Evolutionary conservation across 2,888 invertebrate genomes (phyloP).

Genomic region (Eupithecia vulgata): DNA sequence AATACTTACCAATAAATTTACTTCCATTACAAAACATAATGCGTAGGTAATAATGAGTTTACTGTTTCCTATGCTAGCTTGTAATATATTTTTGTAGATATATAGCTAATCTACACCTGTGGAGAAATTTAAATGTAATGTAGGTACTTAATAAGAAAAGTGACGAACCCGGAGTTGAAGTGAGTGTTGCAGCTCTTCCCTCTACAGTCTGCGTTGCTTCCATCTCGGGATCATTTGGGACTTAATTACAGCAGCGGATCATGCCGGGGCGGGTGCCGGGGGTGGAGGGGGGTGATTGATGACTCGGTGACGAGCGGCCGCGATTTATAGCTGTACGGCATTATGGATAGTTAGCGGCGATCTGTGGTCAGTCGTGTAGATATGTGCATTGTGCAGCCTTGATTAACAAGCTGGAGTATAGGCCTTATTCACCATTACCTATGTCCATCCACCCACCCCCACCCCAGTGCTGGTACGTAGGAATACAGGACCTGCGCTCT

Average conservation of each 20-base stretch:
- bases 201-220: slow-evolving; percentile 19
- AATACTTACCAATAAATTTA: too few relatives aligned
- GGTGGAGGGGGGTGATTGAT: slow-evolving; percentile 57
- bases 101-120: neutral
- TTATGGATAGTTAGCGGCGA: slow-evolving; percentile 39
- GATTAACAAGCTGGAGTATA: neutral
- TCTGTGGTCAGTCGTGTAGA: slow-evolving; percentile 9
- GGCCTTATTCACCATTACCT: neutral
- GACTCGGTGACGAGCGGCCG: slow-evolving; percentile 56
- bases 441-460: neutral
- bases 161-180: neutral
- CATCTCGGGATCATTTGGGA: slow-evolving; percentile 56
- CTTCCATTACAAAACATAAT: too few relatives aligned
- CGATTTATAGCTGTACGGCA: slow-evolving; percentile 51
- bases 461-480: neutral
- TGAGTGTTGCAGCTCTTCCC: slow-evolving; percentile 12
- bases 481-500: too few relatives aligned
- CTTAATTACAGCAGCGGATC: slow-evolving; percentile 58
- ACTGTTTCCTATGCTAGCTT: too few relatives aligned
- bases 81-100: too few relatives aligned
- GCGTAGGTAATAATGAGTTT: too few relatives aligned
- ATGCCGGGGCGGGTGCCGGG: slow-evolving; percentile 34
- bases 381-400: neutral
- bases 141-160: neutral
- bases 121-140: neutral